Percentiles rank a stretch among this genome's conserved stretches.
These are phyloP conservation scores for Lepus americanus DNA, from an alignment of 2,113 vertebrate species.

Conservation along the genomic window DNA sequence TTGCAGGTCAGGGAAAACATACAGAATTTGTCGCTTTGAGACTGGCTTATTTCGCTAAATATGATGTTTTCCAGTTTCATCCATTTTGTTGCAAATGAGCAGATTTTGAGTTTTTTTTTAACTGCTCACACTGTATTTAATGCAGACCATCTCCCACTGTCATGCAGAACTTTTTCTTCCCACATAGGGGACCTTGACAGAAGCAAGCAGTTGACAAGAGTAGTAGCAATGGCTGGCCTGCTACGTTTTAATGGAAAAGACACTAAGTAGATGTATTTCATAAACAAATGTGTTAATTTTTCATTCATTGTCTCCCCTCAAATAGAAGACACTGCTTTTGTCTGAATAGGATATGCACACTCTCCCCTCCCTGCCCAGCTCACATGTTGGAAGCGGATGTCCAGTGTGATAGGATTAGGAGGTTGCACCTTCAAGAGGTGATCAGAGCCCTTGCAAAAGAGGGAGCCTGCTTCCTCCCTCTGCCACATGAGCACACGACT, in stretches of 20 bases:
- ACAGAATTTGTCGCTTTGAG: too few relatives aligned
- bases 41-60: too few relatives aligned
- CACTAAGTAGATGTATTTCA: neutral
- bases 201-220: neutral
- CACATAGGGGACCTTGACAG: too few relatives aligned
- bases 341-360: neutral
- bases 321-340: too few relatives aligned
- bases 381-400: neutral
- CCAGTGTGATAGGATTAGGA: neutral
- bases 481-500: neutral
- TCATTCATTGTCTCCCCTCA: neutral
- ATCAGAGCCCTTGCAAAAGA: neutral
- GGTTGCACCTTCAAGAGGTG: neutral
- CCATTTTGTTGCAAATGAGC: too few relatives aligned
- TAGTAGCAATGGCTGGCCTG: neutral
- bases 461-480: neutral
- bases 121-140: neutral
- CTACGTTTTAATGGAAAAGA: neutral
- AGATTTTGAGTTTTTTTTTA: too few relatives aligned
- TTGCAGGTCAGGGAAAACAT: too few relatives aligned
- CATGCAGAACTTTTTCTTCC: neutral
- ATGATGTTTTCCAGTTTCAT: too few relatives aligned
- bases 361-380: too few relatives aligned
- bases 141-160: neutral
- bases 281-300: neutral